Evolutionary conservation across 2,888 invertebrate genomes (phyloP).

Genomic region (Leucania comma): DNA sequence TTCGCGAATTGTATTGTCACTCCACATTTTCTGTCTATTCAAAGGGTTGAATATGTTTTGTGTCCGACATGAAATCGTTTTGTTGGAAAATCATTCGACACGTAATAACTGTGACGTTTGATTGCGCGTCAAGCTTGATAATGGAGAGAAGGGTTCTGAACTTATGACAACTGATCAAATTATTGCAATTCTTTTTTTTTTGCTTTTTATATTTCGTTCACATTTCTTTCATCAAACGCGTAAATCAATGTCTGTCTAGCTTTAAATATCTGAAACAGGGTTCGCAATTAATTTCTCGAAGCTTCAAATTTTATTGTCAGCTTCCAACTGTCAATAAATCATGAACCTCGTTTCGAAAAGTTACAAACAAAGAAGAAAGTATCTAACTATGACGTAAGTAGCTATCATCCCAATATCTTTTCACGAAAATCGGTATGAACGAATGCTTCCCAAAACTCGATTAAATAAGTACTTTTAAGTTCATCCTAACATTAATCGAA

Average conservation of each 20-base stretch:
- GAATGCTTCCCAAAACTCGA: not conserved
- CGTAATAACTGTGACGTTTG: constrained; percentile 59
- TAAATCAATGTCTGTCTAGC: not conserved
- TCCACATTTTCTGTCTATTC: constrained; percentile 64
- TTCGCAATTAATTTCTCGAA: no score
- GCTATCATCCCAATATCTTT: not conserved
- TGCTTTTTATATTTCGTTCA: constrained; percentile 8
- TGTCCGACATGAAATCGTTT: constrained; percentile 63
- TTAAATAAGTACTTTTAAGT: constrained; percentile 10
- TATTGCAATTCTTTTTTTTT: constrained; percentile 7
- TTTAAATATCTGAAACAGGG: not conserved
- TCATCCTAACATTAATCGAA: constrained; percentile 32
- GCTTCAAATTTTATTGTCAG: not conserved
- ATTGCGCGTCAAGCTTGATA: constrained; percentile 45
- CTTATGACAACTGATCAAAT: constrained; percentile 17
- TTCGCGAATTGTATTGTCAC: constrained; percentile 71
- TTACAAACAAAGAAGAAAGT: not conserved
- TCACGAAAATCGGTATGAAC: not conserved
- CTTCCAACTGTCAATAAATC: not conserved
- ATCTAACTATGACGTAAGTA: not conserved
- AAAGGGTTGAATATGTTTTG: constrained; percentile 68
- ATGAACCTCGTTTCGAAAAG: not conserved
- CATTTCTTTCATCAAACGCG: not conserved
- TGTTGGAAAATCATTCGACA: constrained; percentile 62
- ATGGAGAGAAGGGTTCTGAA: constrained; percentile 33